These are phyloP conservation scores for Python bivittatus DNA, from an alignment of 2,113 vertebrate genomes.

Conservation along the genomic window DNA sequence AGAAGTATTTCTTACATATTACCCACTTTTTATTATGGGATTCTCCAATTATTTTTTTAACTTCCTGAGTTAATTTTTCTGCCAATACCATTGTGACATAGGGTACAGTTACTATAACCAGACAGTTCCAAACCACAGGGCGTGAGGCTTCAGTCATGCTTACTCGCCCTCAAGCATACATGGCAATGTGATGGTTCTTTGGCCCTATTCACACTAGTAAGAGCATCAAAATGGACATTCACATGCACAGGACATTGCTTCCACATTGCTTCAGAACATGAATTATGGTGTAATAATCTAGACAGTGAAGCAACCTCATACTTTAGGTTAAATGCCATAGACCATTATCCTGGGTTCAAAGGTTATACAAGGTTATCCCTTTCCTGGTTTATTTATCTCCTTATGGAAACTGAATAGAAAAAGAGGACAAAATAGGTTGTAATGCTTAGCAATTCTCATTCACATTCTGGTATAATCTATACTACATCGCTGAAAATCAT, in stretches of 20 bases:
- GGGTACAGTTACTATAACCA: no score
- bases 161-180: neutral
- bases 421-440: neutral
- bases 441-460: neutral
- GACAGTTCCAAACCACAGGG: no score
- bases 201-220: neutral
- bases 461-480: neutral
- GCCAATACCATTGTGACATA: no score
- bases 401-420: neutral
- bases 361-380: neutral
- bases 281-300: neutral
- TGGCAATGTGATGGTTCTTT: neutral
- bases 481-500: neutral
- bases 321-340: neutral
- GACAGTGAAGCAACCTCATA: neutral
- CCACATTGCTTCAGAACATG: neutral
- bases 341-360: neutral
- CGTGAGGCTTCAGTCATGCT: neutral
- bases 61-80: no score
- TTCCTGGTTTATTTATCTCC: neutral
- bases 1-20: neutral
- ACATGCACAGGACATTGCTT: no score
- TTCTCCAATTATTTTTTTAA: no score
- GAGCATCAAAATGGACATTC: neutral
- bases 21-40: neutral